Base-by-base conservation (phyloP, 2,113 vertebrate species). In the Tyrannus savana region DNA sequence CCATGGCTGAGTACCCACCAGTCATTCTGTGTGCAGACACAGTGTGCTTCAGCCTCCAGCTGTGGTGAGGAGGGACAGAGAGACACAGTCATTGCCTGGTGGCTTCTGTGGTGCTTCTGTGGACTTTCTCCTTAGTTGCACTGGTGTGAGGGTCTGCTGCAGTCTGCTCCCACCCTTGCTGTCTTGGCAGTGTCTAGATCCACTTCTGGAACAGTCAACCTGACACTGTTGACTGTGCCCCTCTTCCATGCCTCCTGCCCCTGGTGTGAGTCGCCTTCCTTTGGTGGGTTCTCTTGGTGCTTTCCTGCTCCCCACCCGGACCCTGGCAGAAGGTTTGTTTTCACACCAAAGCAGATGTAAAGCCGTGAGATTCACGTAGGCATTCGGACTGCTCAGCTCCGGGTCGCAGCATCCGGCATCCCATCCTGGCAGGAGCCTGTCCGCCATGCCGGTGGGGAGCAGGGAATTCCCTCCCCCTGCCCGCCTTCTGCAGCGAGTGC, bases 381-480 rank as follows among this genome's bases (percentile, higher is more conserved):
- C 52, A 62, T 47, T 94, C 2, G 2, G 52, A 82, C 59, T 3
- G 77, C 77, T 63, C 85, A 31, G 71, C 55, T 56, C 79, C 1
- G 6, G 58, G 59, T 46, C 41, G 3, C 8, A 31, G 86, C 84
- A 80, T 89, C 87, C 41, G 30, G 84, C 92, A 84, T 96, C 84
- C 56, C 59, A 79, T 95, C 66, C 71, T 89, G 85, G 89, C 93
- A 91, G 96, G 86, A 96, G 62, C 84, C 59, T 33, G 72, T 87
- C 93, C 37, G 1, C 86, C 4, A 0, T 49, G 87, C 90, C 7
- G 24, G 80, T 81, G 91, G 95, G 96, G 97, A 96, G 95, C 84
- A 55, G 95, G 94, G 96, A 97, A 72, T 72, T 94, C 94, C 80
- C 85, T 91, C 94, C 94, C 95, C 88, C 87, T 64, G 91, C 42